phyloP scores from a whole-genome alignment of 2,888 invertebrate species.

The Pristionchus fissidentatus region DNA sequence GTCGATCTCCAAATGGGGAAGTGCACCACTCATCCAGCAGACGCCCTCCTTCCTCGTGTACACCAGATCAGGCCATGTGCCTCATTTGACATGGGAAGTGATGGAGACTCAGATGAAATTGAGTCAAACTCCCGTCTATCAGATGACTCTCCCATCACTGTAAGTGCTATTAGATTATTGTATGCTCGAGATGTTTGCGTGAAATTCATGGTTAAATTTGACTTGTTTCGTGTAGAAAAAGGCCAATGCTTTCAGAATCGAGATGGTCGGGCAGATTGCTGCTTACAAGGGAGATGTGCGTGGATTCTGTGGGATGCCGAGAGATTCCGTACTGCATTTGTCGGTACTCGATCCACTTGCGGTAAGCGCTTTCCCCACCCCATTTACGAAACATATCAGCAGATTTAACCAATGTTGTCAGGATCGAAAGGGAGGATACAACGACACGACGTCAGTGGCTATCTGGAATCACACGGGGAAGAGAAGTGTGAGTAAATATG shows the following conservation, averaged over 20 bases:
- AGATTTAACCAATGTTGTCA: background rate
- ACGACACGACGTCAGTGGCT: conserved; percentile 65
- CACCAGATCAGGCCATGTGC: conserved; percentile 69
- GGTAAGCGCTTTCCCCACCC: background rate
- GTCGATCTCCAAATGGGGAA: conserved; percentile 56
- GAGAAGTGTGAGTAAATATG: conserved; percentile 52
- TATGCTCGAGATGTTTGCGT: background rate
- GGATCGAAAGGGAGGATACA: conserved; percentile 63
- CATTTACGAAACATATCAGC: background rate
- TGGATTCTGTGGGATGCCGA: conserved; percentile 50
- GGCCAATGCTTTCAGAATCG: conserved; percentile 19
- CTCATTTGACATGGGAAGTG: conserved; percentile 71
- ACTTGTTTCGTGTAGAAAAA: too few relatives aligned
- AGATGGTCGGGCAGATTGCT: conserved; percentile 22
- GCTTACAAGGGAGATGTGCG: conserved; percentile 37
- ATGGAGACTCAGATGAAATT: conserved; percentile 56
- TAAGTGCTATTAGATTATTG: conserved; percentile 47
- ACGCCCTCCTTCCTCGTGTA: conserved; percentile 71
- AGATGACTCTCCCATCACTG: conserved; percentile 63
- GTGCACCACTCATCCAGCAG: conserved; percentile 49
- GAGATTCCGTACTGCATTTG: conserved; percentile 60
- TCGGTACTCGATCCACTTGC: conserved; percentile 66
- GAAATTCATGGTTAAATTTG: too few relatives aligned
- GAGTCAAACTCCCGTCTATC: conserved; percentile 65
- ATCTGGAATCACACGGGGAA: conserved; percentile 67